These are phyloP conservation scores for Hydrolagus affinis DNA, from an alignment of 2,113 vertebrate species.

Conservation along the genomic window DNA sequence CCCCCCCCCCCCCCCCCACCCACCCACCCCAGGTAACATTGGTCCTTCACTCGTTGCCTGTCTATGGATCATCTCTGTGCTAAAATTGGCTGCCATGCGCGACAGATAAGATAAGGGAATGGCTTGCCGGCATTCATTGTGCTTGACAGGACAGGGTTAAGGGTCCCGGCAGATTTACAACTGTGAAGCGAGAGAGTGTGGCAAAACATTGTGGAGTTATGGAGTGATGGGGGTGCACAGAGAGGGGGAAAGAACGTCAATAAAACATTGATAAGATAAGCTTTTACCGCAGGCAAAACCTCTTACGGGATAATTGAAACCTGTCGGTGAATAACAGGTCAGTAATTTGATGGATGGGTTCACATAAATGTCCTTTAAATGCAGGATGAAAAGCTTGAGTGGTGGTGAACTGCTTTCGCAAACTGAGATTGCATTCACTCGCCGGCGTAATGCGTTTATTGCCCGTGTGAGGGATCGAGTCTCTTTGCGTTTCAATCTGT, in stretches of 20 bases:
- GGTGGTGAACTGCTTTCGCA: not conserved
- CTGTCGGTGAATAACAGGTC: not conserved
- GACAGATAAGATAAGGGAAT: no score
- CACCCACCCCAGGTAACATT: no score
- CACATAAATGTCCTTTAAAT: not conserved
- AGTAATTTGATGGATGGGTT: not conserved
- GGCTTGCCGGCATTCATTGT: no score
- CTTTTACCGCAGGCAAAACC: not conserved
- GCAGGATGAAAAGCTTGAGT: slow-evolving; percentile 1
- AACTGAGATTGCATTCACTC: not conserved
- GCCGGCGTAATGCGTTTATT: not conserved
- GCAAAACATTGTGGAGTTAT: no score
- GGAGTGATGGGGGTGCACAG: no score
- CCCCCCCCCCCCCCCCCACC: no score
- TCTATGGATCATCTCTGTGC: no score
- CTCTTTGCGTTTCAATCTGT: not conserved
- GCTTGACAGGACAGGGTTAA: no score
- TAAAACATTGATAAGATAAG: not conserved
- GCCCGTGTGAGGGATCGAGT: not conserved
- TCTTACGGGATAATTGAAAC: not conserved
- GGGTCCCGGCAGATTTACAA: no score
- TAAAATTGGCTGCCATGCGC: no score
- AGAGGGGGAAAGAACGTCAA: not conserved
- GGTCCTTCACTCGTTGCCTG: no score
- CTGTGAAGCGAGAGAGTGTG: no score